Evolutionary conservation across 23 tunicate genomes (phyloP).

Genomic region (Trididemnum miniatum): DNA sequence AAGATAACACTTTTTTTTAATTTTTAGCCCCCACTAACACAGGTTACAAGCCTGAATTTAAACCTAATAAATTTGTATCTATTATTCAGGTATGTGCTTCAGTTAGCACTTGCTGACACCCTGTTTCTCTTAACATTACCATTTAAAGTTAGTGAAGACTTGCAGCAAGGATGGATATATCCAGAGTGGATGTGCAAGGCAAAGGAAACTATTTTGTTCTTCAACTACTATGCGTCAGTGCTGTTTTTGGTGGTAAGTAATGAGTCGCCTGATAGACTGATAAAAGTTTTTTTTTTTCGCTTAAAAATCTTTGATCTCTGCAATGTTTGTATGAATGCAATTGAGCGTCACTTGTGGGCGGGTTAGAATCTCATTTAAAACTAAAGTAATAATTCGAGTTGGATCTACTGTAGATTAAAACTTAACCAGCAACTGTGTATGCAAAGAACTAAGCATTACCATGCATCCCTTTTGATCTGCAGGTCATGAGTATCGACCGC

Average conservation of each 20-base stretch:
- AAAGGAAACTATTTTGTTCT: constrained; percentile 31
- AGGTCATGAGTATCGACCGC: constrained; percentile 82
- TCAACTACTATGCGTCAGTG: constrained; percentile 9
- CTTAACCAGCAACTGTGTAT: too few relatives aligned
- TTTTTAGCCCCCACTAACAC: too few relatives aligned
- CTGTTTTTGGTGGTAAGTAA: constrained; percentile 32
- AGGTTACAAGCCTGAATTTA: too few relatives aligned
- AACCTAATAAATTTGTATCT: too few relatives aligned
- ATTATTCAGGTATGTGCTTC: constrained; percentile 48
- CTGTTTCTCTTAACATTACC: constrained; percentile 49
- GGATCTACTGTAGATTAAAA: too few relatives aligned
- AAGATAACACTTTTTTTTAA: too few relatives aligned
- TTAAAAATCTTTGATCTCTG: neutral
- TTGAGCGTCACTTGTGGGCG: too few relatives aligned
- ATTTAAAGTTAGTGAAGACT: constrained; percentile 37
- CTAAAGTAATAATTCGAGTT: too few relatives aligned
- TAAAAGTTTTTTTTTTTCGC: neutral
- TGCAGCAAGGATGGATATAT: constrained; percentile 36
- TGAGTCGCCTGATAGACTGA: neutral
- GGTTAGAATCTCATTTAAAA: too few relatives aligned
- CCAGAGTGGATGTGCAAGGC: constrained; percentile 63
- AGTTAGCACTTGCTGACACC: constrained; percentile 53
- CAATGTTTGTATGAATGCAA: neutral
- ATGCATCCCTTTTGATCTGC: neutral
- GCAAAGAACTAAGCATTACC: too few relatives aligned